Percentiles rank a stretch among this genome's conserved stretches.
Conservation (phyloP, 2,113 vertebrate genomes). For the Aldabrachelys gigantea region DNA sequence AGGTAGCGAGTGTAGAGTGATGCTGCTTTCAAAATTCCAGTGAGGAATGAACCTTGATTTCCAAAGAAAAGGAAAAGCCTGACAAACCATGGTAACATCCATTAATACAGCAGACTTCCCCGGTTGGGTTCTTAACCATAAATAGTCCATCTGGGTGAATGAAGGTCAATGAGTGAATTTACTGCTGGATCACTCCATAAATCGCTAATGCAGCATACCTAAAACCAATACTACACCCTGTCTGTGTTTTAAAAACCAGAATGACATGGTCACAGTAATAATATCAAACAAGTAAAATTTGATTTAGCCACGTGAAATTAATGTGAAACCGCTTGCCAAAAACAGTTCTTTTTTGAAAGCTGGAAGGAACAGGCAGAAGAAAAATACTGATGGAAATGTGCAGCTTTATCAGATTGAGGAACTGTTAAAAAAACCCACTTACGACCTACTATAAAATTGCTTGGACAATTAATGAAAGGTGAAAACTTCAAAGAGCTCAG, state of each 20-base stretch:
- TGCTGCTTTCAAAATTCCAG: not conserved
- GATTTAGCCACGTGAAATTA: not conserved
- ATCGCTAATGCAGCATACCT: constrained; percentile 33
- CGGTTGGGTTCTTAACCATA: not conserved
- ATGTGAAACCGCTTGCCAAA: not conserved
- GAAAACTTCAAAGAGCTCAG: constrained; percentile 1
- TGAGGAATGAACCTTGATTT: constrained; percentile 10
- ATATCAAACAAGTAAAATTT: constrained; percentile 17
- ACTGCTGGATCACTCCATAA: constrained; percentile 48
- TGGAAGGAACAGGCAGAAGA: not conserved
- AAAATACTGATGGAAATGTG: not conserved
- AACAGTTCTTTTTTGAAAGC: not conserved
- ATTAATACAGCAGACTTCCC: not conserved
- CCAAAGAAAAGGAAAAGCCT: constrained; percentile 14
- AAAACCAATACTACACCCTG: constrained; percentile 38
- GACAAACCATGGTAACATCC: not conserved
- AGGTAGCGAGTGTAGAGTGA: not conserved
- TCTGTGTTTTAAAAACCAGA: constrained; percentile 20
- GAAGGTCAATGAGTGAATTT: constrained; percentile 50
- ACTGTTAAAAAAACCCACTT: not conserved
- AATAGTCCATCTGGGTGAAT: not conserved
- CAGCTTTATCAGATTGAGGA: not conserved
- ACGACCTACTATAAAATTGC: not conserved
- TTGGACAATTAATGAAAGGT: constrained; percentile 18
- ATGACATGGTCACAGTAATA: not conserved